Evolutionary conservation across 2,888 invertebrate species (phyloP).

Genomic region (Pollenia griseotomentosa): DNA sequence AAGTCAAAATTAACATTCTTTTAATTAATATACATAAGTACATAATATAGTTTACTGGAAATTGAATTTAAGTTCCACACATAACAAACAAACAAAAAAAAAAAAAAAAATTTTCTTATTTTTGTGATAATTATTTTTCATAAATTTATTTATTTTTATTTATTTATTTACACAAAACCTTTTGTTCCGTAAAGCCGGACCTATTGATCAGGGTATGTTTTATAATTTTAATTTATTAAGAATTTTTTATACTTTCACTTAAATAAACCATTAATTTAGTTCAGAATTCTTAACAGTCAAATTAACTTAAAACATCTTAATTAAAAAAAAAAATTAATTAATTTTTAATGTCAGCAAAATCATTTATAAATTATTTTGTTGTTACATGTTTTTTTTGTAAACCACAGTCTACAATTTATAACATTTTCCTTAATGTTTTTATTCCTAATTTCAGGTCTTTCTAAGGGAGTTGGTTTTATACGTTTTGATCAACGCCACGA

Average conservation of each 20-base stretch:
- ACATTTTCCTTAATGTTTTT: constrained; percentile 1
- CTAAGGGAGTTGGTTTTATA: constrained; percentile 97
- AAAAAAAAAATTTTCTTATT: background rate
- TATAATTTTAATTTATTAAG: constrained; percentile 65
- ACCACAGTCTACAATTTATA: background rate
- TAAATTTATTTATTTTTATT: constrained; percentile 71
- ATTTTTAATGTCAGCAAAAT: constrained; percentile 2
- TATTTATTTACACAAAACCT: constrained; percentile 71
- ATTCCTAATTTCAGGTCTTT: constrained; percentile 87
- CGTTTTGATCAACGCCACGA: constrained; percentile 96
- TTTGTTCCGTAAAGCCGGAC: constrained; percentile 82
- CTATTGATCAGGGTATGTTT: constrained; percentile 85
- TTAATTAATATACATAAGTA: too few relatives aligned
- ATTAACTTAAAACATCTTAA: constrained; percentile 38
- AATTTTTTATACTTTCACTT: constrained; percentile 61
- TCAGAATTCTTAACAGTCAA: constrained; percentile 27
- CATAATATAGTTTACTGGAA: too few relatives aligned
- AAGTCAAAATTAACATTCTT: too few relatives aligned
- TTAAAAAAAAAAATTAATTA: background rate
- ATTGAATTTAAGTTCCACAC: too few relatives aligned
- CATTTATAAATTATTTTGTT: constrained; percentile 50
- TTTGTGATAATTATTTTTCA: constrained; percentile 64
- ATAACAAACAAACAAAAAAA: background rate
- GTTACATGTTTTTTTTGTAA: background rate
- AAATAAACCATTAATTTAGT: constrained; percentile 23